Base-by-base conservation (phyloP, 2,888 invertebrate genomes). In the Phania funesta region DNA sequence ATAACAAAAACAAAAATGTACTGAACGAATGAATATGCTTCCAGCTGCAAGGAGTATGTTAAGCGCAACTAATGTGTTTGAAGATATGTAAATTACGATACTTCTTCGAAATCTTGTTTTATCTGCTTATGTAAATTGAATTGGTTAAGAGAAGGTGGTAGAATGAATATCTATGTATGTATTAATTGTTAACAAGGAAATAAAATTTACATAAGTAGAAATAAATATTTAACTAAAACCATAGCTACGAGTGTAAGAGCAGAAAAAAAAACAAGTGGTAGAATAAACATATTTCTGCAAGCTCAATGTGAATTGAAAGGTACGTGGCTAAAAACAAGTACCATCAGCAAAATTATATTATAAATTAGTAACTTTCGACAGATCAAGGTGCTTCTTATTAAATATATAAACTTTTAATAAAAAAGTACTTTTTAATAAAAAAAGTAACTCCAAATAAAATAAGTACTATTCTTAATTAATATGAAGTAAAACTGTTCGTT, bases 81-180 rank as follows among this genome's bases (percentile, higher is more conserved):
- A 71, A 60, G 60, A 65, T 60, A 80, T 80, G 76, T 62, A 80
- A 80, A 80, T 71, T 68, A 50, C 29, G 24, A 56, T 56, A 46
- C 62, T 56, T 22, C 20, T 32, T 16, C 16, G 29, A 58, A 44
- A 67, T 52, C 52, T 44, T 13, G n/a, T n/a, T 18, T 38, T 54
- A 64, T 13, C 62, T 54, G 18, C 64, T 64, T 73, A 52, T 68
- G 80, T 65, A 80, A 81, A 81, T 76, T 77, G 41, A 62, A 77
- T 67, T 29, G 54, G 50, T 60, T 60, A 74, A 75, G 24, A 35
- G n/a, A n/a, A n/a, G 38, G 48, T 60, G 38, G 54, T 32, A 32
- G 52, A 24, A 20, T 35, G 46, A 26, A 35, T 54, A 29, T 58
- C 4, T 2, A 35, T 26, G 6, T 6, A 38, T 38, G 11, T 13